Conservation (phyloP, 2,888 invertebrate genomes). For the Drosophila ochracea region DNA sequence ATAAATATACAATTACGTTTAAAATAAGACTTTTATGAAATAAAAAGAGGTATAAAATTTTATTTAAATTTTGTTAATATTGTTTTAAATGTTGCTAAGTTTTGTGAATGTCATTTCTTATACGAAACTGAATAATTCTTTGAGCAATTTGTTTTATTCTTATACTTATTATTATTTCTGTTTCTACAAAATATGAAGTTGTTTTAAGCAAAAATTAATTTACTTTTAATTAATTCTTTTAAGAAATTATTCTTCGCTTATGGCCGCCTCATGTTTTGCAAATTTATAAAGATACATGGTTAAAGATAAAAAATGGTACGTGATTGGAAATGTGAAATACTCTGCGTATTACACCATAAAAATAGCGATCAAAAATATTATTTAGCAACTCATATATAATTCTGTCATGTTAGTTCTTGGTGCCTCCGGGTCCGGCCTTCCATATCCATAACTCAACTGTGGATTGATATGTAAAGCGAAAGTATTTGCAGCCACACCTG, state of each 20-base stretch:
- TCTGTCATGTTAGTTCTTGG: conserved; percentile 33
- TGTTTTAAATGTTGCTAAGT: not conserved
- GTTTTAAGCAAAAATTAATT: not conserved
- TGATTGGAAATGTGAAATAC: conserved; percentile 27
- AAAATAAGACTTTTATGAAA: not conserved
- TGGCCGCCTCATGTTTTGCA: not conserved
- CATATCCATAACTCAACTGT: conserved; percentile 28
- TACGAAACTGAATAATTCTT: not conserved
- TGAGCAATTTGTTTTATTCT: not conserved
- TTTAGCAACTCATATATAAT: conserved; percentile 19
- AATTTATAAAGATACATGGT: not conserved
- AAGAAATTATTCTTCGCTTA: not conserved
- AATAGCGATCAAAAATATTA: conserved; percentile 24
- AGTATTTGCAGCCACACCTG: conserved; percentile 66
- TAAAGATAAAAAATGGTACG: conserved; percentile 30
- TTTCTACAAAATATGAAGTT: not conserved
- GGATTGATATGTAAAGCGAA: conserved; percentile 68
- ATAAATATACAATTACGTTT: not conserved
- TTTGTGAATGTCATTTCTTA: not conserved
- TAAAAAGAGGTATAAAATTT: not conserved
- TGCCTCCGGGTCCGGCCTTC: conserved; percentile 18
- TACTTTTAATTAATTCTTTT: not conserved
- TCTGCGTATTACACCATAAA: conserved; percentile 16
- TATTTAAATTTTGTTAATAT: not conserved
- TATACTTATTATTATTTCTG: not conserved